Evolutionary conservation across 2,113 vertebrate genomes (phyloP).

Genomic region (Microcebus griseorufus): DNA sequence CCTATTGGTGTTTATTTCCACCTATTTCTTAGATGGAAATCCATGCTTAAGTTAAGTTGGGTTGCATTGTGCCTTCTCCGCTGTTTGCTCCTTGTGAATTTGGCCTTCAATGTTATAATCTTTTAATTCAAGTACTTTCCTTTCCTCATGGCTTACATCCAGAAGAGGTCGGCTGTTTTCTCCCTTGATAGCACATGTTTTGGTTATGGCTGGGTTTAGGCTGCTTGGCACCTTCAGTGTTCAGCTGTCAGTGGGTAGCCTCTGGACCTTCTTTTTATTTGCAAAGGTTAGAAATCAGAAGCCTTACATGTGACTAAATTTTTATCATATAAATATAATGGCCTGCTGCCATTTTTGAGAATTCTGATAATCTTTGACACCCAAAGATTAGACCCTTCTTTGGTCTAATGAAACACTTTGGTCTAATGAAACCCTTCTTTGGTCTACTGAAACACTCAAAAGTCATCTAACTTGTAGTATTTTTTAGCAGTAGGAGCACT

Average conservation of each 20-base stretch:
- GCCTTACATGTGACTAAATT: not conserved
- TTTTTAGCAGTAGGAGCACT: constrained; percentile 10
- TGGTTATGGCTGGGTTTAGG: constrained; percentile 30
- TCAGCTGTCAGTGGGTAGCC: constrained; percentile 55
- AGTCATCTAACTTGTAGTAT: constrained; percentile 42
- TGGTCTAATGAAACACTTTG: constrained; percentile 37
- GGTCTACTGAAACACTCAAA: constrained; percentile 46
- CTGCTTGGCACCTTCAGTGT: constrained; percentile 46
- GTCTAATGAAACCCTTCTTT: not conserved
- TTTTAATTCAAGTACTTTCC: constrained; percentile 52
- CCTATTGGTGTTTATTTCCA: constrained; percentile 38
- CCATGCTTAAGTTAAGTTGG: constrained; percentile 17
- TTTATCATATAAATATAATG: not conserved
- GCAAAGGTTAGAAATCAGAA: constrained; percentile 56
- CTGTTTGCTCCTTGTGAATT: constrained; percentile 39
- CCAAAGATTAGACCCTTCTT: constrained; percentile 37
- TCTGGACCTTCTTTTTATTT: constrained; percentile 68
- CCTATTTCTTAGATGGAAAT: constrained; percentile 37
- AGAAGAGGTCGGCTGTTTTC: constrained; percentile 62
- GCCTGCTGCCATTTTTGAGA: constrained; percentile 41
- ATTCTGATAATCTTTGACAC: constrained; percentile 62
- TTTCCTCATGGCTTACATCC: constrained; percentile 49
- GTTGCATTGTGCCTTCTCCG: constrained; percentile 26
- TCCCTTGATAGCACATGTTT: constrained; percentile 4
- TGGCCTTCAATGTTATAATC: not conserved